These are phyloP conservation scores for Hanleya hanleyi DNA, from an alignment of 2,888 invertebrate genomes.

Conservation along the genomic window DNA sequence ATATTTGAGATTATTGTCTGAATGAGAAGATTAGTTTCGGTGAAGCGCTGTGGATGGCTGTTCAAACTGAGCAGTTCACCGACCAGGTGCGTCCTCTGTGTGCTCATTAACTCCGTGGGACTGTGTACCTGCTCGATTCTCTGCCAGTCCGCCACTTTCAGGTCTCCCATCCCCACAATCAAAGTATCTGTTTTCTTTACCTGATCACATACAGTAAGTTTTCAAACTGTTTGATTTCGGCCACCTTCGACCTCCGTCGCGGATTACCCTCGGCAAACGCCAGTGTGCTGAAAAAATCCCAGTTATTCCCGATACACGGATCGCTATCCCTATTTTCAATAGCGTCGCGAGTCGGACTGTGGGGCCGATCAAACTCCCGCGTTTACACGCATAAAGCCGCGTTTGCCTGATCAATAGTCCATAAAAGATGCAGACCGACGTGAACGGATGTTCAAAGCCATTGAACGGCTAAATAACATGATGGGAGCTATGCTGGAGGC, in stretches of 20 bases:
- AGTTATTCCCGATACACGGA: too few species aligned
- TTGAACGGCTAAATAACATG: not conserved
- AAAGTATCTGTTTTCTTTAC: not conserved
- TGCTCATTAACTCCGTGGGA: not conserved
- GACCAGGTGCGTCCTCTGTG: too few species aligned
- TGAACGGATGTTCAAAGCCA: not conserved
- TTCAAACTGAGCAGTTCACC: too few species aligned
- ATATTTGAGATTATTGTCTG: not conserved
- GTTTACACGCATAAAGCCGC: not conserved
- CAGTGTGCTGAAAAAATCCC: not conserved
- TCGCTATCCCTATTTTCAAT: too few species aligned
- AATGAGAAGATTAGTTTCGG: too few species aligned
- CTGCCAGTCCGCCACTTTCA: not conserved
- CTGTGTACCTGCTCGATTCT: not conserved
- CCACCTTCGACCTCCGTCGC: not conserved
- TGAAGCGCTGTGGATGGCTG: too few species aligned
- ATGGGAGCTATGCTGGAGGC: not conserved
- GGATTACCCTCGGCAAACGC: not conserved
- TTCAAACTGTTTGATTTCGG: not conserved
- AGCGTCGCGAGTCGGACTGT: too few species aligned
- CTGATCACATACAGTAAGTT: not conserved
- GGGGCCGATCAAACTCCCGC: not conserved
- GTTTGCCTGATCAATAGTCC: not conserved
- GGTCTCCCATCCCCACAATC: not conserved
- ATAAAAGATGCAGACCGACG: not conserved